Evolutionary conservation across 2,113 vertebrate species (phyloP), one percentile per base, ranked within the genome.

Genomic region (Apteryx owenii): DNA sequence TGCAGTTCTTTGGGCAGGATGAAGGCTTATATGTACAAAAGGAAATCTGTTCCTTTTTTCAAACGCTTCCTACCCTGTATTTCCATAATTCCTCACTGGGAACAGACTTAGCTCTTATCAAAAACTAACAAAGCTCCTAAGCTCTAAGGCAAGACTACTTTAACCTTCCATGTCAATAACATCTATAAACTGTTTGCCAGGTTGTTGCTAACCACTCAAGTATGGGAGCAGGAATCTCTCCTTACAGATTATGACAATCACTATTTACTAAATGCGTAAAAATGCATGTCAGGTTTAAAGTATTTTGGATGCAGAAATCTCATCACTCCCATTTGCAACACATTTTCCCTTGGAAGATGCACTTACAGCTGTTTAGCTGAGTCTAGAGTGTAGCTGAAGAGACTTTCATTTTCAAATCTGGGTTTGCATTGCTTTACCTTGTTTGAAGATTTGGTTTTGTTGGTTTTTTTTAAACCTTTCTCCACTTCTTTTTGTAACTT

Each of bases 151-250:
- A 83, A 95, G 75, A 46, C 13, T 60, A 50, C 38, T 86, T 88
- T 82, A 91, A 90, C 26, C 42, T 75, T 46, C 44, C 8, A 2
- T 88, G 93, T 91, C 65, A 80, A 70, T 54, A 93, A 42, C 53
- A 92, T 82, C 81, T 88, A 68, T 81, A 84, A 93, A 95, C 40
- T 82, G 29, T 93, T 89, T 95, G 36, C 65, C 64, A 94, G 61
- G 61, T 58, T 92, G n/a, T 56, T 91, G 58, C 50, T 75, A 95
- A 77, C 25, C 13, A 62, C 38, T 89, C 85, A 77, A 54, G 29
- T 58, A 51, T 13, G 71, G 56, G 69, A 76, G 16, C 12, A 73
- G 56, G 46, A 85, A 76, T 84, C 33, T 8, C n/a, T 69, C 36
- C 25, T 94, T 81, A 71, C 42, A 50, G 53, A 86, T 95, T 94